Conservation (phyloP, 2,113 vertebrate species). For the Andinoacara biseriatus region DNA sequence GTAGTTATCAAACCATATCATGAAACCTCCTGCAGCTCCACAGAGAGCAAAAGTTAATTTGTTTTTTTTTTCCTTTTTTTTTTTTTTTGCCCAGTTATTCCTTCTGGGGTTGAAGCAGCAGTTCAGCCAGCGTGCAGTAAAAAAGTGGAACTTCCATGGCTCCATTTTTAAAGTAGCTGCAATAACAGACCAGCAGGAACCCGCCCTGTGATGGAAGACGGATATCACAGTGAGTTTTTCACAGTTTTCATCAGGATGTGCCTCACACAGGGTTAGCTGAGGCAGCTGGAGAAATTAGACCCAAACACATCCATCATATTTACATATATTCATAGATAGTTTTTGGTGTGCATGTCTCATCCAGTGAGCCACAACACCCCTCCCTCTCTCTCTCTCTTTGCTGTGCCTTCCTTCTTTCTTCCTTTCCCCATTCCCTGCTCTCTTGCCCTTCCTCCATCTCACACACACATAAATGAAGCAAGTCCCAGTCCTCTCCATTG, state of each 20-base stretch:
- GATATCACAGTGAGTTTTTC: constrained; percentile 45
- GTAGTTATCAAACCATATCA: constrained; percentile 16
- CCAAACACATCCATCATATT: constrained; percentile 73
- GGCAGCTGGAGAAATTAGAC: constrained; percentile 68
- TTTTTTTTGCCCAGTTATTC: constrained; percentile 4
- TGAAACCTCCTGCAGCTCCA: constrained; percentile 20
- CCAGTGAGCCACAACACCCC: constrained; percentile 55
- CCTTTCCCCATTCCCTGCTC: neutral
- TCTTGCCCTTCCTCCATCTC: neutral
- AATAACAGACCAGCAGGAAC: constrained; percentile 50
- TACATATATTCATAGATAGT: constrained; percentile 71
- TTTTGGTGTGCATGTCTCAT: constrained; percentile 56
- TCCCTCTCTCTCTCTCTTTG: neutral
- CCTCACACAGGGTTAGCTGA: constrained; percentile 59
- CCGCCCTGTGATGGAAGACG: constrained; percentile 41
- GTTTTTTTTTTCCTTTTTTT: neutral
- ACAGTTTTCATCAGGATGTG: constrained; percentile 64
- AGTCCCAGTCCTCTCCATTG: neutral
- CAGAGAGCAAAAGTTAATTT: constrained; percentile 21
- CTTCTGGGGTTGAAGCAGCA: constrained; percentile 24
- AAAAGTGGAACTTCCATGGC: constrained; percentile 39
- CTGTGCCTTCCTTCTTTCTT: neutral
- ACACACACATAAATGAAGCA: constrained; percentile 12
- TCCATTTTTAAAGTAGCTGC: constrained; percentile 54
- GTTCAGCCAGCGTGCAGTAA: constrained; percentile 37